phyloP scores from a whole-genome alignment of 1,140 invertebrate genomes.

The Limonius californicus region DNA sequence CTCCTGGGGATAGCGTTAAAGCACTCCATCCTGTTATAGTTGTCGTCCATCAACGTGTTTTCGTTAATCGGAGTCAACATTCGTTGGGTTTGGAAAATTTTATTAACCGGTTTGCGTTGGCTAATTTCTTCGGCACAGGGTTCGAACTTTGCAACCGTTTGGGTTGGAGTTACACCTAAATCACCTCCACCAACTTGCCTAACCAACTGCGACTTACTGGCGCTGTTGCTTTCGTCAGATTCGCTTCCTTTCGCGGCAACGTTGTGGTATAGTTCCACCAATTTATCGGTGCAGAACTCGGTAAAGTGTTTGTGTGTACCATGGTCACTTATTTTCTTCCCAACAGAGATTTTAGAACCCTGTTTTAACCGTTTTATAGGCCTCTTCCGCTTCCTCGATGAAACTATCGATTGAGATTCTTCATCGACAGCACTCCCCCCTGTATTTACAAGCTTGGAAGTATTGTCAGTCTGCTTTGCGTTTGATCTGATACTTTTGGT shows the following conservation, averaged over 20 bases:
- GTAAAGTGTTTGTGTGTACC: neutral
- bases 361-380: neutral
- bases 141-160: neutral
- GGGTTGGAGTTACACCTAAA: neutral
- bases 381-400: constrained; percentile 12
- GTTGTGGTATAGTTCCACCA: constrained; percentile 54
- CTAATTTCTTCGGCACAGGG: neutral
- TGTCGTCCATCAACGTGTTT: constrained; percentile 13
- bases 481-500: constrained; percentile 16
- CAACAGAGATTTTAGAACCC: neutral
- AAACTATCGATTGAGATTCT: constrained; percentile 11
- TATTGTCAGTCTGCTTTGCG: constrained; percentile 19
- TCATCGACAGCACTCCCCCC: neutral
- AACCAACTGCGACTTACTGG: neutral
- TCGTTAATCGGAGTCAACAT: constrained; percentile 16
- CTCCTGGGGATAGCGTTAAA: constrained; percentile 34
- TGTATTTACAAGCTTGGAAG: constrained; percentile 5
- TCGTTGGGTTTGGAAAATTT: neutral
- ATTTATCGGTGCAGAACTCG: neutral
- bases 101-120: neutral
- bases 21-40: constrained; percentile 21
- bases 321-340: neutral
- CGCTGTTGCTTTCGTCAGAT: constrained; percentile 34
- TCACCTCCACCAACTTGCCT: neutral
- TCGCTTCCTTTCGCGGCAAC: constrained; percentile 42